These are phyloP conservation scores for Allolobophora icterica DNA, from an alignment of 2,888 invertebrate species.

Conservation along the genomic window DNA sequence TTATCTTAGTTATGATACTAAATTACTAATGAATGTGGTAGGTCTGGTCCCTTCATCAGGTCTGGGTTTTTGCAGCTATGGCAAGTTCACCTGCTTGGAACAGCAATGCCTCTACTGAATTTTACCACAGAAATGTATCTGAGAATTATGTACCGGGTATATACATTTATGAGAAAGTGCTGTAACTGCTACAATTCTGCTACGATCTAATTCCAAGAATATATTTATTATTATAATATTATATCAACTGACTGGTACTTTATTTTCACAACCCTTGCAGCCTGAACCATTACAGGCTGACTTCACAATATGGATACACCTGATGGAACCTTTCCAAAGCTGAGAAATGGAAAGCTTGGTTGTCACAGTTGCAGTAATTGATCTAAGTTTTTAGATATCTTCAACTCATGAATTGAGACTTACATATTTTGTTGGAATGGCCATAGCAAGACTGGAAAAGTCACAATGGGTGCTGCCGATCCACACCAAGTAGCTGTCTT, in stretches of 20 bases:
- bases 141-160: too few relatives aligned
- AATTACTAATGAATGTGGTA: too few relatives aligned
- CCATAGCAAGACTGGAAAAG: constrained; percentile 21
- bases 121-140: too few relatives aligned
- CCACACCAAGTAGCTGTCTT: constrained; percentile 20
- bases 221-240: neutral
- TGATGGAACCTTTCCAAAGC: too few relatives aligned
- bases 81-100: too few relatives aligned
- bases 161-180: neutral
- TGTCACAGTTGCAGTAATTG: neutral
- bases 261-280: neutral
- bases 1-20: too few relatives aligned
- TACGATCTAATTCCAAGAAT: neutral
- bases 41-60: too few relatives aligned
- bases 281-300: neutral
- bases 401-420: neutral
- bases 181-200: neutral
- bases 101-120: too few relatives aligned
- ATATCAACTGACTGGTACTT: neutral
- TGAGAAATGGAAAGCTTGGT: neutral
- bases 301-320: too few relatives aligned
- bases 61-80: too few relatives aligned
- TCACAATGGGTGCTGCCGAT: neutral
- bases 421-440: constrained; percentile 20
- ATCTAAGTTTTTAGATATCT: neutral